Conservation (phyloP, 2,888 invertebrate genomes). For the Noctua comes region DNA sequence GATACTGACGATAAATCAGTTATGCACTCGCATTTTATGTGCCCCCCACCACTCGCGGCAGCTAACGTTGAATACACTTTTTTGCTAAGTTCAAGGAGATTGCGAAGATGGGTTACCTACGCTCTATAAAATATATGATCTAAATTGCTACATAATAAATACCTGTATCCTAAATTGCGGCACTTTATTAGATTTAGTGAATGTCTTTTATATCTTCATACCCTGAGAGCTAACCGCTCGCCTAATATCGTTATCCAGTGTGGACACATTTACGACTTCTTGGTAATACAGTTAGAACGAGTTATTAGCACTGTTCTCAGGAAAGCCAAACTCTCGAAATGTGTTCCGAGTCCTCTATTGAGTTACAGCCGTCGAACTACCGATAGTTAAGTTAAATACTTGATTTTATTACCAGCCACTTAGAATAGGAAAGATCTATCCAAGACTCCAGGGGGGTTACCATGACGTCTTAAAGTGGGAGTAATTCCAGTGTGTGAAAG, state of each 20-base stretch:
- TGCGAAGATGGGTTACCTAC: neutral
- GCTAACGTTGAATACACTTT: constrained; percentile 25
- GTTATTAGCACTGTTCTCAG: constrained; percentile 53
- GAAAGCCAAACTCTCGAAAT: constrained; percentile 44
- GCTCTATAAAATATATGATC: neutral
- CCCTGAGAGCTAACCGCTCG: constrained; percentile 34
- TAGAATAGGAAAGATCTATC: constrained; percentile 34
- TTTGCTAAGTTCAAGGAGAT: constrained; percentile 1
- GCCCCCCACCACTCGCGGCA: constrained; percentile 55
- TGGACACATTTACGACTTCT: constrained; percentile 54
- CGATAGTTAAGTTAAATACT: constrained; percentile 40
- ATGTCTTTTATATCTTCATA: constrained; percentile 40
- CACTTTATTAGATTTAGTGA: constrained; percentile 28
- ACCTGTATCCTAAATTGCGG: constrained; percentile 9
- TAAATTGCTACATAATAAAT: neutral
- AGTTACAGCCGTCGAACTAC: constrained; percentile 32
- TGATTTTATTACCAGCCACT: constrained; percentile 32
- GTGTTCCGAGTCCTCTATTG: constrained; percentile 32
- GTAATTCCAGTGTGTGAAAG: too few species aligned
- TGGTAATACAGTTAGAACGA: constrained; percentile 46
- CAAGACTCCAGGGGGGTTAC: too few species aligned
- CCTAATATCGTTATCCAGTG: constrained; percentile 49
- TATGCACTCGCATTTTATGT: constrained; percentile 69
- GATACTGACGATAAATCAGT: constrained; percentile 73
- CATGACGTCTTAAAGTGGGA: too few species aligned